Evolutionary conservation across 2,888 invertebrate genomes (phyloP).

Genomic region (Monopis laevigella): DNA sequence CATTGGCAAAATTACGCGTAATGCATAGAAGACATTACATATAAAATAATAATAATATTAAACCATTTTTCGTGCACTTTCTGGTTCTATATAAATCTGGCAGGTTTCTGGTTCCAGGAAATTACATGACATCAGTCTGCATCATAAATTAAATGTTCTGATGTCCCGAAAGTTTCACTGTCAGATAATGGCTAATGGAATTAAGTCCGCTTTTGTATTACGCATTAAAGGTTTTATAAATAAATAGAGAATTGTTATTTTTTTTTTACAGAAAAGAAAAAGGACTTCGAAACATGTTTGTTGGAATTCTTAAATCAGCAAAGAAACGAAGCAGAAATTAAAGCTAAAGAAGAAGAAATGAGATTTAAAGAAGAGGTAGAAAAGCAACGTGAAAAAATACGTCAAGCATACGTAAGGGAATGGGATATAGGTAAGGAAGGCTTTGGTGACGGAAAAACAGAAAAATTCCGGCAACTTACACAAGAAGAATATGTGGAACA

Average conservation of each 20-base stretch:
- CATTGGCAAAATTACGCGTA: no score
- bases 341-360: constrained; percentile 47
- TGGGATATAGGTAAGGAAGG: constrained; percentile 80
- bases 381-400: constrained; percentile 53
- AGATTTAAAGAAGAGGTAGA: constrained; percentile 50
- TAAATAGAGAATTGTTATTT: background rate
- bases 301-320: constrained; percentile 54
- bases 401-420: constrained; percentile 69
- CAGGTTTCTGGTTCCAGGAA: no score
- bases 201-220: no score
- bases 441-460: constrained; percentile 46
- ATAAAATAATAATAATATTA: no score
- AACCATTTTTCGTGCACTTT: no score
- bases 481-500: constrained; percentile 83
- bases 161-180: no score
- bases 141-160: no score
- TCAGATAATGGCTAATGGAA: no score
- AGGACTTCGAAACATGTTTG: constrained; percentile 47
- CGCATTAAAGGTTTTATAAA: no score
- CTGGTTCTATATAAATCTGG: no score
- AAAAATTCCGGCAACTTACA: constrained; percentile 66
- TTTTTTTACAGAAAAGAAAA: constrained; percentile 35
- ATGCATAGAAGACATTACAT: no score
- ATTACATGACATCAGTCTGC: no score
- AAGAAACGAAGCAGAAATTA: constrained; percentile 54